Evolutionary conservation across 2,113 vertebrate species (phyloP), one percentile per base, ranked within the genome.

Genomic region (Delphinus delphis): DNA sequence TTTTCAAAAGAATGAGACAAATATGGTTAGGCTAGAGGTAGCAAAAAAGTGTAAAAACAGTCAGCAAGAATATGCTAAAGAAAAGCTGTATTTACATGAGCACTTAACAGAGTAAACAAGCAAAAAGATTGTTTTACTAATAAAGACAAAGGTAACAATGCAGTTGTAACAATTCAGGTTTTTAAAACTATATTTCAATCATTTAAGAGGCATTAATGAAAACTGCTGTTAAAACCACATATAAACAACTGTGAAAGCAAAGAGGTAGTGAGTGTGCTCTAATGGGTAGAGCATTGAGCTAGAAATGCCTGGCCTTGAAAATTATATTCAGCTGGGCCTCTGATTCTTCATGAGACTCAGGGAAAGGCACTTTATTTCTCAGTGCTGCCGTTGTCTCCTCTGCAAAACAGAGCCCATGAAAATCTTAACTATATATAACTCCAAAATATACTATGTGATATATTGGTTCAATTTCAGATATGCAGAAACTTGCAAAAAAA

Each of bases 41-140:
- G 96, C 97, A 98, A 94, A 97, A 98, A 98, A 97, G 98, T 98
- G 98, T 98, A 98, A 98, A 98, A 98, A 98, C 98, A 98, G 97
- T 98, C 97, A 97, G 97, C 97, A 97, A 97, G 98, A 98, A 97
- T 97, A 98, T 98, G 97, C 95, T 98, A 98, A 98, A 98, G 98
- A 98, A 98, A 98, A 98, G 97, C 98, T 98, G 98, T 98, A 98
- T 98, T 98, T 98, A 98, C 97, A 98, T 98, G 98, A 98, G 92
- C 98, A 98, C 97, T 98, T 98, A 98, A 97, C 98, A 97, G 95
- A 98, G 97, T 98, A 98, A 98, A 98, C 97, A 98, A 98, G 95
- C 81, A 96, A 97, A 95, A 97, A 98, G 96, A 97, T 97, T 97
- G 97, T 97, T 97, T 97, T 88, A 88, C 96, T 98, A 98, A 98